Percentiles rank a stretch among this genome's conserved stretches.
These are phyloP conservation scores for Operophtera brumata DNA, from an alignment of 2,888 invertebrate genomes.

Conservation along the genomic window DNA sequence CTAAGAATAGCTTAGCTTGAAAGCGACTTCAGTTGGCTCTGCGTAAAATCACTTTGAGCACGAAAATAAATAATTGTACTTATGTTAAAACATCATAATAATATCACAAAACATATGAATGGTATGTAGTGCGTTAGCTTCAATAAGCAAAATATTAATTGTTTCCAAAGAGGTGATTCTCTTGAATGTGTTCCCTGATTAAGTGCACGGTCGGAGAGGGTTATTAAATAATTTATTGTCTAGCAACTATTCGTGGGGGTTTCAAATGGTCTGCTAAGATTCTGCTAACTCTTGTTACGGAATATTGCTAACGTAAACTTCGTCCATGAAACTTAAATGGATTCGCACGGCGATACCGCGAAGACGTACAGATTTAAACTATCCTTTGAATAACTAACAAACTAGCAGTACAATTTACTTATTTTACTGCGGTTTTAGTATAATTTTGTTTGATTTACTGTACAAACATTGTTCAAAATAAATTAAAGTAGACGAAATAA, in stretches of 20 bases:
- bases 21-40: too few species aligned
- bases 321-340: conserved; percentile 61
- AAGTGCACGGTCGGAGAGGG: conserved; percentile 68
- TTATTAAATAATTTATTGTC: conserved; percentile 79
- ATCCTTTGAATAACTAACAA: conserved; percentile 13
- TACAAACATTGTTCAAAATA: not conserved
- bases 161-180: conserved; percentile 73
- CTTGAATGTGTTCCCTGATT: conserved; percentile 68
- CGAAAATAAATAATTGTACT: not conserved
- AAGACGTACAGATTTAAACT: conserved; percentile 41
- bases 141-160: conserved; percentile 64
- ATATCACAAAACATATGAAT: too few species aligned
- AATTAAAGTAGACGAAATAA: not conserved
- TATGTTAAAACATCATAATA: too few species aligned
- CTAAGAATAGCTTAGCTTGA: too few species aligned
- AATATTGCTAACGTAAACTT: conserved; percentile 65
- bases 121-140: conserved; percentile 11
- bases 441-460: conserved; percentile 4
- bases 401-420: conserved; percentile 10
- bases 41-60: too few species aligned
- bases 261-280: conserved; percentile 67
- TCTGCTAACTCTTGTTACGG: conserved; percentile 62
- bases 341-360: conserved; percentile 51
- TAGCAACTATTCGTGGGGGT: conserved; percentile 66
- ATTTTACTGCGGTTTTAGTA: conserved; percentile 5